Evolutionary conservation across 2,797 vertebrate genomes (phyloP).

Genomic region (Carapus acus): DNA sequence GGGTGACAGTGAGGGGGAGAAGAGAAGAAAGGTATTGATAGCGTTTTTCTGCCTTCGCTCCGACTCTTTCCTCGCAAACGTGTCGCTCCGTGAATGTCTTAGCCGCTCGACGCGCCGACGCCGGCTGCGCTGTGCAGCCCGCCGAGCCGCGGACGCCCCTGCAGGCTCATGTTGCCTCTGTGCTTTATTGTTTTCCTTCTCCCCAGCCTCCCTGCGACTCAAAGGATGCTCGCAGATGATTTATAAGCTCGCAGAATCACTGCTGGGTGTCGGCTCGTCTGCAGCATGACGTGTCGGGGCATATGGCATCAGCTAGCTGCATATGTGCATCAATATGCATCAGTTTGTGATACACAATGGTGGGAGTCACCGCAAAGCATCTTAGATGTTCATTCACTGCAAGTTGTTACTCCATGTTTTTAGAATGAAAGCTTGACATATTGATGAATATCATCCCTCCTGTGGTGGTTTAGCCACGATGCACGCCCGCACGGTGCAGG

Average conservation of each 20-base stretch:
- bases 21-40: constrained; percentile 81
- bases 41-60: constrained; percentile 74
- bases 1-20: constrained; percentile 81
- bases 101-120: constrained; percentile 57
- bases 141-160: constrained; percentile 51
- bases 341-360: too few relatives aligned
- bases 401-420: too few relatives aligned
- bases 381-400: not conserved
- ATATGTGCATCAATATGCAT: not conserved
- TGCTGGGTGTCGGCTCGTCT: constrained; percentile 17
- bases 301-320: constrained; percentile 7
- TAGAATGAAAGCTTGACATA: not conserved
- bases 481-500: not conserved
- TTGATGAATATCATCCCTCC: not conserved
- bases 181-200: constrained; percentile 65
- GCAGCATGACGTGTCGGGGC: constrained; percentile 14
- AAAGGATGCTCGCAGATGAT: constrained; percentile 35
- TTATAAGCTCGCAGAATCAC: constrained; percentile 30
- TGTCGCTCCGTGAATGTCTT: constrained; percentile 62
- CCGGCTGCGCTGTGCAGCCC: constrained; percentile 58
- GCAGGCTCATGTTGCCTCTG: constrained; percentile 66
- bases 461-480: not conserved
- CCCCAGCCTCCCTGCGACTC: constrained; percentile 48
- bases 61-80: constrained; percentile 58
- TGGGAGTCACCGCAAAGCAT: not conserved